These are phyloP conservation scores for Temnothorax curvispinosus DNA, from an alignment of 1,140 invertebrate species.

Conservation along the genomic window DNA sequence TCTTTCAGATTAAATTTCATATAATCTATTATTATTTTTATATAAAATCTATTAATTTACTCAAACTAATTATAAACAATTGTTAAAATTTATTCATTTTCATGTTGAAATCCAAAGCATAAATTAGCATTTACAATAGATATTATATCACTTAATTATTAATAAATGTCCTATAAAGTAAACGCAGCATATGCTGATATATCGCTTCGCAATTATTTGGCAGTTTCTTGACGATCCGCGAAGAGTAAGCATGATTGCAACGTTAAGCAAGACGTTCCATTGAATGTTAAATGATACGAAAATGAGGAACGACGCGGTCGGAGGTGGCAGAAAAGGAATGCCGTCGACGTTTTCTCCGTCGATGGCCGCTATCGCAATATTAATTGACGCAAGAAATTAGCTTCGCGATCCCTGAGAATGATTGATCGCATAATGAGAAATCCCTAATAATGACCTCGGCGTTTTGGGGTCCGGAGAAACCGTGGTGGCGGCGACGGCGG, in stretches of 20 bases:
- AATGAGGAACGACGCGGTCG: constrained; percentile 61
- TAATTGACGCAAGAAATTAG: constrained; percentile 84
- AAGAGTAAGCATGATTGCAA: constrained; percentile 38
- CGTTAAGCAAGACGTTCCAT: constrained; percentile 47
- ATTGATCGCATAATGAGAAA: constrained; percentile 85
- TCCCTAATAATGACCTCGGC: constrained; percentile 84
- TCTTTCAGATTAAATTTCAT: not conserved
- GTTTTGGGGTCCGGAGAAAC: constrained; percentile 73
- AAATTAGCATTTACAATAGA: not conserved
- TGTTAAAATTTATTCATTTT: not conserved
- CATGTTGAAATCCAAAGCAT: not conserved
- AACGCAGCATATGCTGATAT: constrained; percentile 60
- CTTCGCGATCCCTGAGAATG: constrained; percentile 79
- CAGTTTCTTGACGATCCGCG: constrained; percentile 27
- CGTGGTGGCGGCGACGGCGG: constrained; percentile 11
- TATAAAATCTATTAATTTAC: constrained; percentile 5
- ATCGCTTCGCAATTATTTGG: constrained; percentile 61
- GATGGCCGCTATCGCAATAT: constrained; percentile 77
- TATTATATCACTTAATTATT: not conserved
- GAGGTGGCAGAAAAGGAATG: constrained; percentile 60
- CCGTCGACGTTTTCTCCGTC: constrained; percentile 63
- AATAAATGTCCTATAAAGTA: constrained; percentile 31
- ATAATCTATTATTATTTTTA: not conserved
- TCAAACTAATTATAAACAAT: not conserved
- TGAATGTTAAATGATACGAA: constrained; percentile 63